Evolutionary conservation across 1,140 invertebrate genomes (phyloP).

Genomic region (Papilio polytes): DNA sequence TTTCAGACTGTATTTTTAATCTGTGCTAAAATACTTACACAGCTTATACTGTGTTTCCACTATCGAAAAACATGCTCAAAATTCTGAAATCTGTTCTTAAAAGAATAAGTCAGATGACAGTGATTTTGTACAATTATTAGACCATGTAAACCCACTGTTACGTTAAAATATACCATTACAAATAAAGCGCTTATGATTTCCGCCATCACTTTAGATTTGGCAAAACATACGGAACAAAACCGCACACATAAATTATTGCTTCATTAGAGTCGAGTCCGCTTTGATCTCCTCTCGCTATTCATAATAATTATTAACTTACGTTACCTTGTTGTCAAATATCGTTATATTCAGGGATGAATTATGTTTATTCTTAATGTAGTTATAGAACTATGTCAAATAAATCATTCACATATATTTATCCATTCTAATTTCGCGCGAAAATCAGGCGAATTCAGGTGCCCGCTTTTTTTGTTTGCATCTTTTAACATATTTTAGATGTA

Average conservation of each 20-base stretch:
- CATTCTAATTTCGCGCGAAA: background rate
- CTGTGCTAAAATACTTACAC: no score
- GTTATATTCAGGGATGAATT: background rate
- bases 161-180: background rate
- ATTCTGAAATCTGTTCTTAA: no score
- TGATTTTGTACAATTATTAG: no score
- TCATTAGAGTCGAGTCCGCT: conserved; percentile 20
- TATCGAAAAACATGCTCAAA: no score
- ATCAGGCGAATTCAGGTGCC: no score
- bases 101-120: no score
- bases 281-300: conserved; percentile 29
- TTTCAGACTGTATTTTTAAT: no score
- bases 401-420: background rate
- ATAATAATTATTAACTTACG: conserved; percentile 27
- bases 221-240: conserved; percentile 15
- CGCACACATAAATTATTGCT: conserved; percentile 27
- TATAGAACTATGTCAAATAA: conserved; percentile 10
- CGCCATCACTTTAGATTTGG: background rate
- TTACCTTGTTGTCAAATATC: conserved; percentile 5
- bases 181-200: background rate
- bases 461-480: no score
- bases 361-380: background rate
- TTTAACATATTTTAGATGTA: background rate
- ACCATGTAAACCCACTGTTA: background rate
- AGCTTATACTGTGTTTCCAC: no score